These are phyloP conservation scores for Apodemus sylvaticus DNA, from an alignment of 2,113 vertebrate species.

Conservation along the genomic window DNA sequence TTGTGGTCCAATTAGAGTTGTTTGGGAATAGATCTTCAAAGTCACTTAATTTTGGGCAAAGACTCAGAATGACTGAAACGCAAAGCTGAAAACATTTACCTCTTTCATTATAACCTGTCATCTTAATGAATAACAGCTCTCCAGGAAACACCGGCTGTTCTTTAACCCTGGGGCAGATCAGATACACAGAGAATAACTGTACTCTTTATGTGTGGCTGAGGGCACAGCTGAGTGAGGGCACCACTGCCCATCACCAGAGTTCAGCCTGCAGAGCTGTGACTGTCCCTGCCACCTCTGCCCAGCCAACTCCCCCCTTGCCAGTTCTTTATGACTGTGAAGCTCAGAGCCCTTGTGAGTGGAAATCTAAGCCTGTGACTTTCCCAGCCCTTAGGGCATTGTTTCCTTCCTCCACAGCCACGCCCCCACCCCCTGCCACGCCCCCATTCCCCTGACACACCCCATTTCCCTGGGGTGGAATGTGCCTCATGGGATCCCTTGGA, in stretches of 20 bases:
- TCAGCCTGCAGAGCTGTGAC: background rate
- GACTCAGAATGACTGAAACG: background rate
- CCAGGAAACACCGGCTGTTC: background rate
- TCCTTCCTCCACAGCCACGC: background rate
- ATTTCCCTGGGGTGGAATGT: background rate
- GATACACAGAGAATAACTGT: background rate
- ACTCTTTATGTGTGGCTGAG: rapidly evolving
- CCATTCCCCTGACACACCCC: no score
- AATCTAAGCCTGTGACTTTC: rapidly evolving
- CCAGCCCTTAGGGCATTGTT: background rate
- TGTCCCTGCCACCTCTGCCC: background rate
- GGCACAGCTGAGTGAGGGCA: background rate
- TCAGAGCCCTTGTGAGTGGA: rapidly evolving
- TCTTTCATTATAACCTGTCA: background rate
- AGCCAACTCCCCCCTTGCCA: rapidly evolving
- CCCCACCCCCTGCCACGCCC: background rate
- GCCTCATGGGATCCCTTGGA: background rate
- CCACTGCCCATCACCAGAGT: rapidly evolving
- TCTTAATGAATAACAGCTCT: background rate
- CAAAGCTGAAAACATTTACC: background rate
- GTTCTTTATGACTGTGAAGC: rapidly evolving
- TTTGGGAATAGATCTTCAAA: background rate
- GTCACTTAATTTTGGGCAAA: background rate
- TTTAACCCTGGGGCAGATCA: background rate
- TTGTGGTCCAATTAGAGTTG: background rate